Conservation (phyloP, 2,113 vertebrate species). For the Rutilus rutilus region DNA sequence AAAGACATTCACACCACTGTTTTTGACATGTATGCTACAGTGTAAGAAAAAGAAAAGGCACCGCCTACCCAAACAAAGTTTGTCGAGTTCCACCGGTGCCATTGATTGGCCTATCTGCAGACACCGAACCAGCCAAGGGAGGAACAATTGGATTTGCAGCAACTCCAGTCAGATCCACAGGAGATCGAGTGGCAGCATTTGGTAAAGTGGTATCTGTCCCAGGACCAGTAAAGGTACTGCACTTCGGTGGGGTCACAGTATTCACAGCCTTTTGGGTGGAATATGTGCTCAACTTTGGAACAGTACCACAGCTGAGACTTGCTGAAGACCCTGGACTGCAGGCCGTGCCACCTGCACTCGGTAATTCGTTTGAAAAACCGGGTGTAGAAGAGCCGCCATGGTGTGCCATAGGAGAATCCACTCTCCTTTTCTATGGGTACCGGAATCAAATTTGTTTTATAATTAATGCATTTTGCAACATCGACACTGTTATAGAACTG, state of each 20-base stretch:
- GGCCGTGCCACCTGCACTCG: constrained; percentile 65
- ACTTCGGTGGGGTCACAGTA: neutral
- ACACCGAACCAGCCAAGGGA: neutral
- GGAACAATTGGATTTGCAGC: neutral
- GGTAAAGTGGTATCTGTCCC: neutral
- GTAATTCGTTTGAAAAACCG: constrained; percentile 32
- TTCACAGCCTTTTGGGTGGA: constrained; percentile 26
- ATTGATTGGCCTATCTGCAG: neutral
- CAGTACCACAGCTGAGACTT: constrained; percentile 54
- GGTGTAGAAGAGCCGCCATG: neutral
- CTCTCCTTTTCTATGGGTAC: neutral
- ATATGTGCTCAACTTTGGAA: constrained; percentile 22
- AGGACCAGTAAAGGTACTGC: neutral
- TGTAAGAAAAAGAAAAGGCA: neutral
- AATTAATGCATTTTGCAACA: too few relatives aligned
- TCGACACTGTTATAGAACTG: too few relatives aligned
- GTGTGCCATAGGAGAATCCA: neutral
- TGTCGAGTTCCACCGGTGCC: neutral
- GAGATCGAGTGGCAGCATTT: neutral
- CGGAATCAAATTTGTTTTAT: neutral
- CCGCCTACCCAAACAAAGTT: neutral
- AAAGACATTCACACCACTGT: neutral
- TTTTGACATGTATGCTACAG: neutral
- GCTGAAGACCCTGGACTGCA: constrained; percentile 68
- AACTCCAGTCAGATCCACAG: neutral